phyloP scores from a whole-genome alignment of 2,888 invertebrate genomes.

The Drosophila neutralis region DNA sequence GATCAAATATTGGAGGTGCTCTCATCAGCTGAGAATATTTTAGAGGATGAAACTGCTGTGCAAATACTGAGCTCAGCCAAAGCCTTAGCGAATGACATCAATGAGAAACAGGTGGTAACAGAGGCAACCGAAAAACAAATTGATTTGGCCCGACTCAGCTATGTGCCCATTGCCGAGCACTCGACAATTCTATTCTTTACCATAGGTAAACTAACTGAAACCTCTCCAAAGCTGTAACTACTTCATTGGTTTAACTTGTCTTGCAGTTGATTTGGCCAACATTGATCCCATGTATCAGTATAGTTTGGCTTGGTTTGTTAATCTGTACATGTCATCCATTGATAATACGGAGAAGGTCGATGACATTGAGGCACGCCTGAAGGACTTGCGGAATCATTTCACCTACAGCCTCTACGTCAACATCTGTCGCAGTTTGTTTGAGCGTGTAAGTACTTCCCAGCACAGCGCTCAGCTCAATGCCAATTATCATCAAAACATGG shows the following conservation, averaged over 20 bases:
- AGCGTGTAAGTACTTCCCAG: constrained; percentile 87
- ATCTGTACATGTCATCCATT: constrained; percentile 93
- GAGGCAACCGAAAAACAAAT: constrained; percentile 96
- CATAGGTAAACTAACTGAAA: constrained; percentile 86
- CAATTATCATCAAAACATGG: constrained; percentile 45
- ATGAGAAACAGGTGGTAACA: constrained; percentile 94
- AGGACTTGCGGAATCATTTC: constrained; percentile 91
- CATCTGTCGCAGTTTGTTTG: constrained; percentile 96
- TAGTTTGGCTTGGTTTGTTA: constrained; percentile 96
- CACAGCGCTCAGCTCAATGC: constrained; percentile 20
- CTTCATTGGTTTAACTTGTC: constrained; percentile 9
- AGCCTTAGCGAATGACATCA: constrained; percentile 94
- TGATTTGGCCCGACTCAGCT: constrained; percentile 92
- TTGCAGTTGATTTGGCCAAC: constrained; percentile 92
- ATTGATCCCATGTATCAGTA: constrained; percentile 99
- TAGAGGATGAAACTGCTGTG: constrained; percentile 97
- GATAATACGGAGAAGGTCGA: constrained; percentile 95
- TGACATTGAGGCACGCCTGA: constrained; percentile 90
- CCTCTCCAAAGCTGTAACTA: not conserved
- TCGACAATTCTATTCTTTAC: constrained; percentile 96
- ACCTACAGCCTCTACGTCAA: constrained; percentile 95
- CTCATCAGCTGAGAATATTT: constrained; percentile 90
- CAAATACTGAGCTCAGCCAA: constrained; percentile 95
- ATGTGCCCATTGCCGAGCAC: constrained; percentile 95
- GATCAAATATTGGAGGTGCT: constrained; percentile 94